Base-by-base conservation (phyloP, 2,113 vertebrate species). In the Balaeniceps rex region DNA sequence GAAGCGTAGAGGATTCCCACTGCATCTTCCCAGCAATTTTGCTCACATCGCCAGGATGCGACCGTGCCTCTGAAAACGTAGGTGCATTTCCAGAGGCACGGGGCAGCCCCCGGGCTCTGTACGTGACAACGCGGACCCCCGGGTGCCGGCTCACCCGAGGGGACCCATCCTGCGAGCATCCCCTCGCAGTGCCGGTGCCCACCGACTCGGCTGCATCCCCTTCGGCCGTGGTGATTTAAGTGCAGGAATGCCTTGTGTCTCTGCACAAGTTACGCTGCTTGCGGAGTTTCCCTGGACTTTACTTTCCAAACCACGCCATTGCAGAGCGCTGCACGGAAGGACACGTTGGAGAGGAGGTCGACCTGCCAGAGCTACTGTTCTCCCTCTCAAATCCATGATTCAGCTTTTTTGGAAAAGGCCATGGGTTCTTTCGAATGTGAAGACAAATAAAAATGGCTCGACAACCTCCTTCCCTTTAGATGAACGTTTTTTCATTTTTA, bases 31-130 rank as follows among this genome's bases (percentile, higher is more conserved):
- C 54, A n/a, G 47, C 16, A 7, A 9, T 49, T 42, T 44, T 36
- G 31, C 38, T 46, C 61, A 17, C 16, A 42, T 21, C 14, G 14
- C 28, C 22, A 6, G 55, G 76, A 34, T 46, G n/a, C 1, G 5
- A 17, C 11, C 2, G 1, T 2, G 6, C 8, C 36, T 31, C 55
- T 16, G 66, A 40, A 54, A 71, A 15, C 0, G 2, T 0, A 1
- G 40, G 40, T 9, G 25, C 19, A 5, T 28, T 36, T 52, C 46
- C 47, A 6, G 3, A 3, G 0, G 63, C 34, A 12, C 0, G 5
- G 74, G 55, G 65, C 66, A 33, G 44, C 44, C 25, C 36, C 47
- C 3, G 3, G 11, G 14, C 24, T 51, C 29, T 17, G 14, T 7
- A 18, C 1, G 16, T 15, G 29, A 34, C 51, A 34, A 2, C 25